phyloP scores from a whole-genome alignment of 2,888 invertebrate genomes.

The Nomada goodeniana region DNA sequence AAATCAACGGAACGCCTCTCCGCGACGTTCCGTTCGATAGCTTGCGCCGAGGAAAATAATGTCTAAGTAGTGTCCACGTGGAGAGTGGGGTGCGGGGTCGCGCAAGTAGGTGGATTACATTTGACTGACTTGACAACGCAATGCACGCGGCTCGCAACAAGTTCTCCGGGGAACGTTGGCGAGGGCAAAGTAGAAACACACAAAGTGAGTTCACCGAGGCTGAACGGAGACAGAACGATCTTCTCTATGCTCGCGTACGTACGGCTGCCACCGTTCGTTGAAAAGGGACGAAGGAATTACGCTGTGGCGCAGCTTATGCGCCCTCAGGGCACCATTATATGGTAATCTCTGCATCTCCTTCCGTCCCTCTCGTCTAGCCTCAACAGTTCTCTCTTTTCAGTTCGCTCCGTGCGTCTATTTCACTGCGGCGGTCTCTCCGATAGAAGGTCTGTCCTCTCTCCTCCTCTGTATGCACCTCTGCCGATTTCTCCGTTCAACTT shows the following conservation, averaged over 20 bases:
- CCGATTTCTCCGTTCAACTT: constrained; percentile 28
- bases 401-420: constrained; percentile 46
- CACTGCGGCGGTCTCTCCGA: constrained; percentile 42
- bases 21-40: constrained; percentile 43
- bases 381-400: constrained; percentile 28
- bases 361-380: constrained; percentile 64
- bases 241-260: constrained; percentile 67
- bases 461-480: constrained; percentile 37
- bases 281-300: constrained; percentile 83
- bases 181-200: constrained; percentile 40
- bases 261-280: constrained; percentile 80
- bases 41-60: constrained; percentile 59
- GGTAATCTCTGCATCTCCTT: constrained; percentile 82
- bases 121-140: constrained; percentile 79
- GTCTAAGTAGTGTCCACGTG: constrained; percentile 46
- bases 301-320: constrained; percentile 83
- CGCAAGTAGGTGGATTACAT: constrained; percentile 78
- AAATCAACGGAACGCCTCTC: constrained; percentile 26
- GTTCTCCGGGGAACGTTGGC: constrained; percentile 63
- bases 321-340: constrained; percentile 84
- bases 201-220: constrained; percentile 13
- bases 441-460: constrained; percentile 11
- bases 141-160: constrained; percentile 73
- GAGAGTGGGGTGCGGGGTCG: constrained; percentile 34
- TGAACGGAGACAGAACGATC: constrained; percentile 46